Percentiles rank a stretch among this genome's conserved stretches.
phyloP scores from a whole-genome alignment of 2,113 vertebrate species.

The Eira barbara region DNA sequence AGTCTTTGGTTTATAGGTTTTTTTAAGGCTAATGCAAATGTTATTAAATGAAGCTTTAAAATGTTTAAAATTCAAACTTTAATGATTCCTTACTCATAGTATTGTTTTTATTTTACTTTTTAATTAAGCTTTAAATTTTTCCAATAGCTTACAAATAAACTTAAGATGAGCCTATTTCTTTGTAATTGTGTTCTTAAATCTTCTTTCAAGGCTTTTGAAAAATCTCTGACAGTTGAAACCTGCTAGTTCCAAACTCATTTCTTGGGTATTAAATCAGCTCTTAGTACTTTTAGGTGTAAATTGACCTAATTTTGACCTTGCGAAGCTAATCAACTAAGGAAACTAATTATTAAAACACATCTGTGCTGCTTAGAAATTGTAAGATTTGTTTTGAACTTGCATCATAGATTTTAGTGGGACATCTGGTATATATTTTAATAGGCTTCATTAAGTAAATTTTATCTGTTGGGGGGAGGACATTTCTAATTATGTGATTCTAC shows the following conservation, averaged over 20 bases:
- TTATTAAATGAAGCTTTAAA: constrained; percentile 32
- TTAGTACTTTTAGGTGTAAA: constrained; percentile 54
- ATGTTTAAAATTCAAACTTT: neutral
- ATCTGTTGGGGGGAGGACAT: neutral
- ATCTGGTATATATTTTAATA: constrained; percentile 80
- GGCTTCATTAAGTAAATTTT: constrained; percentile 75
- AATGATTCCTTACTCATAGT: neutral
- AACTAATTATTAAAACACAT: constrained; percentile 75
- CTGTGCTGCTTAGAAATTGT: constrained; percentile 75
- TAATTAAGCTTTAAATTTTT: constrained; percentile 66
- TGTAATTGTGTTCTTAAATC: constrained; percentile 35
- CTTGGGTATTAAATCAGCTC: constrained; percentile 41
- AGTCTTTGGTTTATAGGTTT: neutral
- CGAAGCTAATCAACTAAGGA: constrained; percentile 71
- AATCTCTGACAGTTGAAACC: constrained; percentile 11
- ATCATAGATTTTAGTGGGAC: constrained; percentile 77
- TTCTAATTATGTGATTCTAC: constrained; percentile 17
- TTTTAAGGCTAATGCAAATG: neutral
- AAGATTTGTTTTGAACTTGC: constrained; percentile 70
- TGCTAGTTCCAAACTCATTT: neutral
- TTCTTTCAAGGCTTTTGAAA: constrained; percentile 37
- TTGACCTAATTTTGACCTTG: constrained; percentile 77
- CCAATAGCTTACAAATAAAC: constrained; percentile 28
- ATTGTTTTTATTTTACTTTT: constrained; percentile 58
- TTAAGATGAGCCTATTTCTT: constrained; percentile 24